These are phyloP conservation scores for Psephotus haematonotus DNA, from an alignment of 2,113 vertebrate species.

Conservation along the genomic window DNA sequence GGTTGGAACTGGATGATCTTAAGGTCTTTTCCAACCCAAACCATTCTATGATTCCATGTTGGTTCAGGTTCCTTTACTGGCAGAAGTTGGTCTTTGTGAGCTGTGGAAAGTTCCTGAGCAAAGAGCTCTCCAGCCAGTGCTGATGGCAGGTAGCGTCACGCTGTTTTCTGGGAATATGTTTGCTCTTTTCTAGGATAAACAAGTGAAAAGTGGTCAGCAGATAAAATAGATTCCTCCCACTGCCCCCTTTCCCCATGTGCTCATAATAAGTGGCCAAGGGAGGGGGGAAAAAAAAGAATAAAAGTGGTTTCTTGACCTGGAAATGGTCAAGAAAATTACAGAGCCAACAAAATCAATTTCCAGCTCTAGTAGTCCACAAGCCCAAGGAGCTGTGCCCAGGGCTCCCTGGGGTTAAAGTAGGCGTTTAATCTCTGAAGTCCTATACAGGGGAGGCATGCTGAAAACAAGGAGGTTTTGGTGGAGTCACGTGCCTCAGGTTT, in stretches of 20 bases:
- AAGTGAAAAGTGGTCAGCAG: conserved; percentile 38
- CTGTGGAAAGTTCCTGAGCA: background rate
- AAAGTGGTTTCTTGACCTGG: background rate
- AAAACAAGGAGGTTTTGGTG: background rate
- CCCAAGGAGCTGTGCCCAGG: background rate
- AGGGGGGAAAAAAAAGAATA: background rate
- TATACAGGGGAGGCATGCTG: background rate
- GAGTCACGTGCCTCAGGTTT: background rate
- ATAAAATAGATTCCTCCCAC: conserved; percentile 63
- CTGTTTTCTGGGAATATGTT: conserved; percentile 53
- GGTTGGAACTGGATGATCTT: too few species aligned
- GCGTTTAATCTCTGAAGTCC: background rate
- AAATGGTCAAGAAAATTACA: conserved; percentile 40
- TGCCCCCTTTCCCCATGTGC: background rate
- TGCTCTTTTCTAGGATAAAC: conserved; percentile 49
- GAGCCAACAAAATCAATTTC: conserved; percentile 12
- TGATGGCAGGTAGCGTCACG: background rate
- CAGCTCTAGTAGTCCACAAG: background rate
- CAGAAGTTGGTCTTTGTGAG: background rate
- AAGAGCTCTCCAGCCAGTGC: background rate
- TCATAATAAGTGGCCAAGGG: background rate
- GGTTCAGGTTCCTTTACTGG: background rate
- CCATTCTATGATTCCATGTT: background rate
- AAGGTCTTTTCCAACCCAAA: too few species aligned
- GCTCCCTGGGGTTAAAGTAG: background rate